A percentile compares a stretch with the other conserved stretches of the same genome.
phyloP scores from a whole-genome alignment of 2,113 vertebrate species.

The Cyanoliseus patagonus region DNA sequence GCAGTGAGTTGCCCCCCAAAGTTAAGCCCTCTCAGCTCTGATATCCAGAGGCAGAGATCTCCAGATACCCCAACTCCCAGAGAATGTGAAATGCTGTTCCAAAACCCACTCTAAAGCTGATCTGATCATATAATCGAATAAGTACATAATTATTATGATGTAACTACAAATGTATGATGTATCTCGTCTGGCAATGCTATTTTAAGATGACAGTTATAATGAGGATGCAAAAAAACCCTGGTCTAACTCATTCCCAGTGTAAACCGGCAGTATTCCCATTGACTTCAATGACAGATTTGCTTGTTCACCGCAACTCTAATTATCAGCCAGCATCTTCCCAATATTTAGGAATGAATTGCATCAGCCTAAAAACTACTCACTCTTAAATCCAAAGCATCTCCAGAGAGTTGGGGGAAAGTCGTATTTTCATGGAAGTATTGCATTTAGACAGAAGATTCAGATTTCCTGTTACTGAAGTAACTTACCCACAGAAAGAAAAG shows the following conservation, averaged over 20 bases:
- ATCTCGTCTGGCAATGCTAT: background rate
- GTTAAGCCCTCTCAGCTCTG: background rate
- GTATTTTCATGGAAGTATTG: background rate
- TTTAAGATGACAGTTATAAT: background rate
- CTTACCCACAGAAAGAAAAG: background rate
- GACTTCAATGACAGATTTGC: background rate
- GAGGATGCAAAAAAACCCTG: background rate
- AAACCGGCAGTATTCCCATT: background rate
- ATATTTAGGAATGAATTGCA: background rate
- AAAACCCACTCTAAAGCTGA: background rate
- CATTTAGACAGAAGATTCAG: background rate
- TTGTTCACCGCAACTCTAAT: background rate
- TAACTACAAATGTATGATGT: background rate
- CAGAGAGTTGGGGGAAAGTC: background rate
- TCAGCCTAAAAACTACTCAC: background rate
- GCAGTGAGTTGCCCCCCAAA: background rate
- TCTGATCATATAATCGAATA: background rate
- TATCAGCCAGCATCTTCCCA: background rate
- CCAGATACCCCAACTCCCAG: background rate
- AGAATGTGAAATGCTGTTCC: background rate
- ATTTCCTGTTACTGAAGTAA: background rate
- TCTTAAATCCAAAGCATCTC: background rate
- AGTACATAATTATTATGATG: slow-evolving; percentile 4
- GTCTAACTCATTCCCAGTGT: background rate
- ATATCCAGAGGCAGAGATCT: background rate